phyloP scores from a whole-genome alignment of 2,113 vertebrate genomes.

The Myotis davidii region DNA sequence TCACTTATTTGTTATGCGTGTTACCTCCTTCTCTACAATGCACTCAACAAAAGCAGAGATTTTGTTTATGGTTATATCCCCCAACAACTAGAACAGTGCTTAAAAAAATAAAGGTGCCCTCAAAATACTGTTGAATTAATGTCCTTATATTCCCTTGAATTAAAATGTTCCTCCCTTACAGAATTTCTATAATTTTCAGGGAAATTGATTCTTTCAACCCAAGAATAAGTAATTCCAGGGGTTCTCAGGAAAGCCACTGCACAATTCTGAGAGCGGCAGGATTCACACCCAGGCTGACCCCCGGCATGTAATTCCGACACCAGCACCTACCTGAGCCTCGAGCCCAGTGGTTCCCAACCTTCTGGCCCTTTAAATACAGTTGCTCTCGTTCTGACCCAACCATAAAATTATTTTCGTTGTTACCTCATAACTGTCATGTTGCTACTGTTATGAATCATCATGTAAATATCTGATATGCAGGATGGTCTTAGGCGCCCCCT shows the following conservation, averaged over 20 bases:
- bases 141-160: not conserved
- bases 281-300: not conserved
- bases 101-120: not conserved
- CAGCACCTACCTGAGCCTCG: fast-evolving
- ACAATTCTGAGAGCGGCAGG: not conserved
- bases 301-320: fast-evolving
- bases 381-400: no score
- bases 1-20: not conserved
- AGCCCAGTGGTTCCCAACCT: no score
- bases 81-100: not conserved
- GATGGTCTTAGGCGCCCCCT: no score
- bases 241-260: not conserved
- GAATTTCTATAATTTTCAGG: not conserved
- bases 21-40: not conserved
- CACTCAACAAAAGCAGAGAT: not conserved
- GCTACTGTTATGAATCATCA: no score
- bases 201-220: not conserved
- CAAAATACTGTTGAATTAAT: not conserved
- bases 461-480: no score
- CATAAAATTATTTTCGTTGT: no score
- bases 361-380: no score
- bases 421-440: no score
- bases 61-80: not conserved
- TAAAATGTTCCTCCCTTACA: not conserved
- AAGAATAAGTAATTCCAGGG: not conserved